Base-by-base conservation (phyloP, 2,888 invertebrate genomes). In the Mantis religiosa region DNA sequence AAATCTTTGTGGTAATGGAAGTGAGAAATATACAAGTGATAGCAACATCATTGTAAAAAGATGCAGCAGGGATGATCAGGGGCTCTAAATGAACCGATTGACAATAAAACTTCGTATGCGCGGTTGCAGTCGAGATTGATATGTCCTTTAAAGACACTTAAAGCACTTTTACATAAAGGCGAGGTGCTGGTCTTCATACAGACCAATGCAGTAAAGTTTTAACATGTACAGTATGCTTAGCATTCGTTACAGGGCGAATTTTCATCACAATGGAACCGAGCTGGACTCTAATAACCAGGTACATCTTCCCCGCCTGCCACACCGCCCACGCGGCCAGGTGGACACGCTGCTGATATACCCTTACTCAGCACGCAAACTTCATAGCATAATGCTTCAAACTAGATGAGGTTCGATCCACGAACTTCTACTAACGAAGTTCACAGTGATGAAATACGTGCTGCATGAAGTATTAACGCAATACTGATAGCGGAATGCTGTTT, bases 171-270 rank as follows among this genome's bases (percentile, higher is more conserved):
- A 3, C 54, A 6, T 8, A 71, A 20, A 71, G 4, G 54, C 4
- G 6, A 20, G 20, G 54, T 6, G 20, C 54, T 25, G 54, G 20
- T 71, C 54, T 71, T 71, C 20, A 20, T 71, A 15, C 3, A 25
- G 54, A 71, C 54, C 54, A 71, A 71, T 71, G 54, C 54, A 71
- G 54, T 25, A 71, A 71, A 71, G 54, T 71, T 71, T 71, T 71
- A 71, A 71, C 54, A 71, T 71, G 54, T 71, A 71, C 54, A 86
- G 81, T 86, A 71, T 86, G 86, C 81, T 86, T 86, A 71, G 86
- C 86, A 86, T 86, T 86, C 54, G 86, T 81, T 86, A 71, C 86
- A 81, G 86, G 86, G 86, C 86, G 86, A 81, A 85, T 81, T 86
- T 86, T 86, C 86, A 71, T 86, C 86, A 86, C 86, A 86, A 86